Evolutionary conservation across 2,797 vertebrate species (phyloP), one percentile per base, ranked within the genome.

Genomic region (Poeciliopsis infans): DNA sequence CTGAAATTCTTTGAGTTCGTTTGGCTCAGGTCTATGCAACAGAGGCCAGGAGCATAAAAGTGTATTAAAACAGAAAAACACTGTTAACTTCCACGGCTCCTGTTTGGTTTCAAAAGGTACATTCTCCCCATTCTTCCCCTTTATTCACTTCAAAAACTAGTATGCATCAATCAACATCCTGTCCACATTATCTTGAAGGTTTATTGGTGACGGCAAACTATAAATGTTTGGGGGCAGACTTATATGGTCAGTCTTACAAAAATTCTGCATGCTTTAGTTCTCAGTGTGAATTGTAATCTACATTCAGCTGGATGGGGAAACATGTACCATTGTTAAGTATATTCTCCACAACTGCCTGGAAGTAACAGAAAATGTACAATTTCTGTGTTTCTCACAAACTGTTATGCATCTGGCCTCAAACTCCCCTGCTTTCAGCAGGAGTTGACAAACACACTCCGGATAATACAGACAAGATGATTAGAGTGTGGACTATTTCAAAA

Each of bases 401-500:
- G 16, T 75, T 51, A 66, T 77, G 77, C 71, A 75, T 72, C 80
- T 68, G 71, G n/a, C 64, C 75, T 33, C 64, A 45, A 10, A 53
- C 75, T 45, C 76, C 76, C 43, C 31, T 7, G 3, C 70, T 74
- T 80, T 49, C n/a, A 68, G 76, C 66, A 73, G 71, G 20, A 16
- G 28, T 11, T 43, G 16, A 81, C 43, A 55, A 72, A 79, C 75
- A 59, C 5, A 81, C 13, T 47, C 28, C 71, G 43, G 61, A 80
- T 76, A 72, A 61, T 74, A 31, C 71, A 73, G 74, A 76, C 25
- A 74, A 79, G 75, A 82, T 84, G 72, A 84, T 84, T 72, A 11
- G 83, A 86, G 82, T 83, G 78, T 15, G 78, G 86, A 84, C 78
- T 83, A 46, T 5, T 86, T 81, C 81, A 80, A 78, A 85, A 85